Percentiles rank a stretch among this genome's conserved stretches.
These are phyloP conservation scores for Nomada goodeniana DNA, from an alignment of 2,888 invertebrate genomes.

Conservation along the genomic window DNA sequence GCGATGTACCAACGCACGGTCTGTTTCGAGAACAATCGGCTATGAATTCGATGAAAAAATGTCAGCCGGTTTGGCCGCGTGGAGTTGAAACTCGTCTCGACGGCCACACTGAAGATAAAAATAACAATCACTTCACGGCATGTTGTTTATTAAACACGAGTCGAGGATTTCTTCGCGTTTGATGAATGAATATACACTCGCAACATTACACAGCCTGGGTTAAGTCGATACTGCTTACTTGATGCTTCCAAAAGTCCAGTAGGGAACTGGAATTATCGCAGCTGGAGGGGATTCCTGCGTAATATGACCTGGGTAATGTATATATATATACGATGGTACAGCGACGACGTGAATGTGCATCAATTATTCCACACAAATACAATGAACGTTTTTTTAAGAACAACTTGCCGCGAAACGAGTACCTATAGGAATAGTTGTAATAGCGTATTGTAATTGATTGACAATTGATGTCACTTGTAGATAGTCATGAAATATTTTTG, in stretches of 20 bases:
- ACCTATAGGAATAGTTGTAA: no score
- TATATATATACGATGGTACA: constrained; percentile 28
- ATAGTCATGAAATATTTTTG: neutral
- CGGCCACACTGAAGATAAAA: neutral
- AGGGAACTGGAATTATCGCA: constrained; percentile 66
- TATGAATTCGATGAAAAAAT: constrained; percentile 7
- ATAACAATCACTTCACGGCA: constrained; percentile 2
- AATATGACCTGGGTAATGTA: constrained; percentile 34
- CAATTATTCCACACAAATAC: neutral
- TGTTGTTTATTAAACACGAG: neutral
- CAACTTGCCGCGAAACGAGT: neutral
- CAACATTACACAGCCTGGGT: constrained; percentile 37
- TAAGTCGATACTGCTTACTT: constrained; percentile 35
- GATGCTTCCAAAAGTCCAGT: constrained; percentile 65
- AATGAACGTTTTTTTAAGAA: no score
- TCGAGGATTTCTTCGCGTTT: neutral
- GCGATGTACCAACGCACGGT: neutral
- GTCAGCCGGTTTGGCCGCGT: neutral
- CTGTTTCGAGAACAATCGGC: neutral
- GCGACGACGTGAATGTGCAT: constrained; percentile 64
- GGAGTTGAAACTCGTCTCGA: neutral
- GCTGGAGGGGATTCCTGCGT: constrained; percentile 60
- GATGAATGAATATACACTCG: neutral
- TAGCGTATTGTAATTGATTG: no score
- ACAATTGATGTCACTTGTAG: neutral